Base-by-base conservation (phyloP, 30 jellyfish, hydroid and myxozoan species). In the Rhopilema esculentum region DNA sequence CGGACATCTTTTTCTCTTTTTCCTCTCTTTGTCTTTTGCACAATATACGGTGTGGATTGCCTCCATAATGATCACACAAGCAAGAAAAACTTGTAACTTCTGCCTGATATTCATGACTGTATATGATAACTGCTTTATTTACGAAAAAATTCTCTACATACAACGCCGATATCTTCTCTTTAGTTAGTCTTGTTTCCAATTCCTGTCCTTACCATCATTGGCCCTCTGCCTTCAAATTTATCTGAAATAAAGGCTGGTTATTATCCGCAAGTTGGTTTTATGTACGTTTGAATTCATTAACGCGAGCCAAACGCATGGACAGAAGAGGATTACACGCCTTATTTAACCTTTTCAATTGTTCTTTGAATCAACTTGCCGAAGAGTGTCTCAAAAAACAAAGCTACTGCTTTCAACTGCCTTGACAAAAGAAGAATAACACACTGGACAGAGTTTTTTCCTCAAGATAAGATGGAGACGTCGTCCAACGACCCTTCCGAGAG, bases 261-360 rank as follows among this genome's bases (percentile, higher is more conserved):
- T 66, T 66, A 22, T 66, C 77, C 32, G 8, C 77, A 66, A 32
- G 30, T 66, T 28, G 77, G 9, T 12, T 66, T 66, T 66, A 23
- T 66, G 33, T 66, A 66, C 77, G 19, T 0, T 66, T 66, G 50
- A 66, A 66, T 40, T 40, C 57, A 53, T 77, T 62, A 50, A 64
- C 75, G 29, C 75, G 69, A 53, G 87, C 75, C 8, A 77, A 27
- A 19, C 65, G 75, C 63, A 77, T 51, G 76, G 52, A 64, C 28
- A 74, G 30, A 30, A 23, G 62, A 26, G 69, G 92, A 83, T 83
- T 83, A 68, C 64, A 83, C 92, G 92, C 85, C 72, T 65, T 69
- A 50, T 73, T 71, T 69, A 63, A 51, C 50, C 61, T 76, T 40
- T 49, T 83, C 70, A 48, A 71, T 23, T 20, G 15, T 21, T 80